Base-by-base conservation (phyloP, 2,113 vertebrate species). In the Aythya baeri region DNA sequence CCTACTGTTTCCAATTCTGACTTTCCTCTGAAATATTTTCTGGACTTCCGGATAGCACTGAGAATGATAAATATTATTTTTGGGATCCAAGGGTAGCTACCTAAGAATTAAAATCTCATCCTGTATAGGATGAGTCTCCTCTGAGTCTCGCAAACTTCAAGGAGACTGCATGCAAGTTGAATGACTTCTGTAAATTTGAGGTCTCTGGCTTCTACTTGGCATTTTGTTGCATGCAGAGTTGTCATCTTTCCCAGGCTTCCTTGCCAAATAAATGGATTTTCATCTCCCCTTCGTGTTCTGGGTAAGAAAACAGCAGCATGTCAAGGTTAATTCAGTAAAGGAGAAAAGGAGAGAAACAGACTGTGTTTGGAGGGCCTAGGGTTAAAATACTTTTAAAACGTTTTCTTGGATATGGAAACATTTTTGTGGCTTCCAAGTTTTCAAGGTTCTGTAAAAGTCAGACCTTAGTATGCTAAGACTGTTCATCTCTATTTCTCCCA, bases 391-490 rank as follows among this genome's bases (percentile, higher is more conserved):
- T 86, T 52, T 89, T 50, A 26, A 44, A 57, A 29, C 31, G 2
- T 67, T 93, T 88, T 80, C 26, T 63, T 86, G 52, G 17, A 49
- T 72, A 43, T 38, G 36, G 20, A 91, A 68, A 83, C 7, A 62
- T 94, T 86, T 88, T 83, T 83, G 43, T 80, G 74, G n/a, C 43
- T 90, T 93, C 38, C n/a, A 71, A 83, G 71, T 74, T 83, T 93
- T 62, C 70, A 88, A 95, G 92, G 38, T 25, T 16, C 41, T 70
- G 20, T 82, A 70, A 58, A 91, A 94, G n/a, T 82, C 71, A 89
- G 50, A 85, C 46, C 21, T 74, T 74, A 77, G 46, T 74, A 89
- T 94, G 93, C n/a, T 44, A 73, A 77, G 61, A 92, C 88, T 86
- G 55, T 83, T 73, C 63, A 12, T 0, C 55, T 91, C 34, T 71